Conservation (phyloP, 2,797 vertebrate species). For the Crypturellus tataupa region DNA sequence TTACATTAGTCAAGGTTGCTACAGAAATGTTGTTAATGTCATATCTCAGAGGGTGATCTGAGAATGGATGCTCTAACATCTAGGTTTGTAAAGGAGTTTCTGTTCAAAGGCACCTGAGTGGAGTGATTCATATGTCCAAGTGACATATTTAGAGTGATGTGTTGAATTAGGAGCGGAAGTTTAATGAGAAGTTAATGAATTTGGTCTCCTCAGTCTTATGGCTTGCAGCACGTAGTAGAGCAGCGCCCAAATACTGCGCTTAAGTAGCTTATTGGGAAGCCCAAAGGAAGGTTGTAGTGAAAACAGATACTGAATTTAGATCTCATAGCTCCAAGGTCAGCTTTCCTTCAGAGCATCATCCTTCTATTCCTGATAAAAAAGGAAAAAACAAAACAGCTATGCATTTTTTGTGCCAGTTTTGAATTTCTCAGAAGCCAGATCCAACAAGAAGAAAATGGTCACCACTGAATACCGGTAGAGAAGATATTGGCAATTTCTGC, state of each 20-base stretch:
- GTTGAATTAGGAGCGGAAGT: background rate
- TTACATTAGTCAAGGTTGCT: background rate
- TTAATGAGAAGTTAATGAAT: background rate
- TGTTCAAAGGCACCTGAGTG: background rate
- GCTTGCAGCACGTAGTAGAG: background rate
- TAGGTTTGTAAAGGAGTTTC: background rate
- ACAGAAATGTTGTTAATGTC: background rate
- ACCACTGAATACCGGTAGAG: constrained; percentile 67
- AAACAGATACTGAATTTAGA: background rate
- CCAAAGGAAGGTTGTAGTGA: background rate
- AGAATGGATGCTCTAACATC: background rate
- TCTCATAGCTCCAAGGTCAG: background rate
- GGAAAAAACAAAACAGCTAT: background rate
- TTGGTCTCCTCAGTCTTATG: background rate
- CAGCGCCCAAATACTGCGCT: background rate
- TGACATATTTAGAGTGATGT: background rate
- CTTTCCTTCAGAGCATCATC: background rate
- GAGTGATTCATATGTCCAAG: background rate
- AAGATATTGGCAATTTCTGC: constrained; percentile 56
- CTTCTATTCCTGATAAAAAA: background rate
- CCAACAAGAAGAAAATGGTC: constrained; percentile 62
- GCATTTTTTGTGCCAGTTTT: constrained; percentile 36
- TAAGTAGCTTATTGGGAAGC: background rate
- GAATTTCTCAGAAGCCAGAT: constrained; percentile 58
- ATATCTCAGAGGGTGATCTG: background rate